Evolutionary conservation across 2,797 vertebrate species (phyloP), one percentile per base, ranked within the genome.

Genomic region (Gallinago stenura): DNA sequence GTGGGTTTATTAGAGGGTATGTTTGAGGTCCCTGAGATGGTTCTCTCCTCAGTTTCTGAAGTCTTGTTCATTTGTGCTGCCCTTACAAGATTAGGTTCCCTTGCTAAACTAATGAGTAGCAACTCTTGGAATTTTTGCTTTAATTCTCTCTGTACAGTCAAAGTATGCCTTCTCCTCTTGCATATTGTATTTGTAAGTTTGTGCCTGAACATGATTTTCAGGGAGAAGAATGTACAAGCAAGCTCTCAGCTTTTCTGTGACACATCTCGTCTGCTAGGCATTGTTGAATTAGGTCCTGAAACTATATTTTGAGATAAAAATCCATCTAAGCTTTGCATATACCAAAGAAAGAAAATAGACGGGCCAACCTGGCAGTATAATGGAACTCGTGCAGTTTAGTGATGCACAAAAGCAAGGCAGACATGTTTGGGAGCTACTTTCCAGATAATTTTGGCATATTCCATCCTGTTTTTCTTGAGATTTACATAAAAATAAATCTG

Each of bases 61-160:
- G 31, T 51, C 31, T 4, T 1, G 0, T 71, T 88, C 12, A 20
- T 10, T 91, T 50, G 25, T 0, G 0, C 22, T 57, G 0, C 57
- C 26, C 26, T 26, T 37, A 6, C 1, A 50, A 53, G 33, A 15
- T 15, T 35, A 21, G 26, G 6, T 17, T 69, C 58, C 58, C 8
- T 33, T 65, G 46, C 6, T 46, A 58, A 17, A 60, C 35, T 71
- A 10, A 71, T 17, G 24, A 46, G 30, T 26, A 28, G 26, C 41
- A 61, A 4, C 15, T 70, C 41, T 7, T 66, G 35, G 26, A 14
- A 19, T 48, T 54, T 62, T 76, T 81, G 16, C 17, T 71, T 53
- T 37, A 9, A 6, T 46, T 80, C 31, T 28, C 3, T 30, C 25
- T 9, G 12, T 35, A 13, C 18, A n/a, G 25, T 35, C 71, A 73